Base-by-base conservation (phyloP, 2,888 invertebrate genomes). In the Mamestra brassicae region DNA sequence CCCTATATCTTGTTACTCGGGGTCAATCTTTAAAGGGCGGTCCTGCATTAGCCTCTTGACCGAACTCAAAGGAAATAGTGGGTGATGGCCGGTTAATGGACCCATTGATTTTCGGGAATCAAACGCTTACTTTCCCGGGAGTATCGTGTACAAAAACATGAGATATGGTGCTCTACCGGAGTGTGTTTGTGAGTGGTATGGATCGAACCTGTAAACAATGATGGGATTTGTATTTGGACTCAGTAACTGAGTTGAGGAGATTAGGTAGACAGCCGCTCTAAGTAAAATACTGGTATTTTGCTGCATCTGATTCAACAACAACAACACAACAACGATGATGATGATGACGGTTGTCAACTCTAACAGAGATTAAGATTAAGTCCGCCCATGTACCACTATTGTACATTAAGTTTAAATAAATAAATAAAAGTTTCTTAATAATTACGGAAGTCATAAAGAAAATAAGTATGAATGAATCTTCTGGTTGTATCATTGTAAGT, bases 31-130 rank as follows among this genome's bases (percentile, higher is more conserved):
- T 89, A 88, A 89, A 91, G 91, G 93, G 93, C 93, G 90, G 91
- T 85, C 91, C 89, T 90, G 90, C 93, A 94, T 95, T 95, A 94
- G 91, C 93, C 94, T 90, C 87, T 87, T 92, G 93, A 92, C 93
- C 92, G 93, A 89, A 85, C 92, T 93, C 93, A 92, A 93, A 94
- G 94, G 94, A 93, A 93, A 92, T 90, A 90, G 88, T 87, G 84
- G 89, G 88, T 90, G 92, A 93, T 92, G 91, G 91, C 88, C 86
- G 89, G 87, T 92, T 95, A 95, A 95, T 95, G 94, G 94, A 92
- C 91, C 92, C 92, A 94, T 94, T 94, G 94, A 93, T 94, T 94
- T 93, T 89, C 86, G 86, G 89, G 90, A 92, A 92, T 93, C 92
- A 90, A 91, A 92, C 89, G 90, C 77, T 84, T 85, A 88, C 89